Evolutionary conservation across 1,140 invertebrate genomes (phyloP), one percentile per base, ranked within the genome.

Genomic region (Chelonus insularis): DNA sequence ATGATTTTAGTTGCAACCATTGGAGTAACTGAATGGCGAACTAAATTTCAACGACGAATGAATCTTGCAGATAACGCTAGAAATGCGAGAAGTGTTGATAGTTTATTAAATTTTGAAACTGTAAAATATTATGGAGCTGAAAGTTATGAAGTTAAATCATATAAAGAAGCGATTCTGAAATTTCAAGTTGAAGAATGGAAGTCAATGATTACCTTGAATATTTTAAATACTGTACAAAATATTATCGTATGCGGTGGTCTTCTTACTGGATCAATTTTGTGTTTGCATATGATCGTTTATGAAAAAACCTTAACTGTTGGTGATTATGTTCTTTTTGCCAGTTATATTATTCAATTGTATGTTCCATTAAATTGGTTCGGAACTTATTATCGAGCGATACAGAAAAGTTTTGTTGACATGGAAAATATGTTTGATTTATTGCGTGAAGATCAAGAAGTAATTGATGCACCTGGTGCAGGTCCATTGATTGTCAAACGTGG

Each of bases 351-450:
- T 48, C 96, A 98, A 75, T 79, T 99, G n/a, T 98, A 98, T 74
- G 90, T 92, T 16, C 96, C 96, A 0, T 79, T 99, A 1, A 98
- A 98, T 82, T 98, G 92, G 89, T 95, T 99, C 76, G 97, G 96
- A 12, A 97, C 96, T n/a, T 97, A 96, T 78, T 99, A 99, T 72
- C 95, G 95, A 74, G 91, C 93, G 47, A 97, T 99, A 63, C 96
- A 99, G 73, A 94, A 95, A 76, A 94, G 96, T 74, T 98, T 99
- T 74, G 89, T 98, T 20, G 97, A 99, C 70, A 99, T 99, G 97
- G 97, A 99, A 83, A 98, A 99, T 76, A 98, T 99, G 96, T 96
- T 99, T 81, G 95, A 98, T 57, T 75, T 99, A 47, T 81, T 99
- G 50, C 86, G 89, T 50, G 91, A 96, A 76, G 85, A 91, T 20